phyloP scores from a whole-genome alignment of 1,140 invertebrate species.

The Lepeophtheirus salmonis region DNA sequence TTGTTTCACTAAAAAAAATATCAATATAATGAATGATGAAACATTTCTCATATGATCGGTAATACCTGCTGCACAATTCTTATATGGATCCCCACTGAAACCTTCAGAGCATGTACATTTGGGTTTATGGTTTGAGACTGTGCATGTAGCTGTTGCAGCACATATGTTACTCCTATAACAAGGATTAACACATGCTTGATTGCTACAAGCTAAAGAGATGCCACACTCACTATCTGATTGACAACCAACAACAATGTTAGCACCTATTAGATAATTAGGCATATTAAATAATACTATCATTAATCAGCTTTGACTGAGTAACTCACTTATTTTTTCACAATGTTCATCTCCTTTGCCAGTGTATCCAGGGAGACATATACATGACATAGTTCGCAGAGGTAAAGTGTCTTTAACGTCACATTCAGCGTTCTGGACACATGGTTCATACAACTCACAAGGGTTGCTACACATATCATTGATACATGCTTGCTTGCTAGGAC shows the following conservation, averaged over 20 bases:
- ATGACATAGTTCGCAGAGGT: constrained; percentile 66
- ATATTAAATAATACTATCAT: background rate
- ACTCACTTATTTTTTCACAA: background rate
- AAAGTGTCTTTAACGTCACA: constrained; percentile 52
- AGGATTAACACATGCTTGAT: constrained; percentile 53
- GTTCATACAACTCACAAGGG: constrained; percentile 22
- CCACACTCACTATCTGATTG: constrained; percentile 46
- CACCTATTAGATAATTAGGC: background rate
- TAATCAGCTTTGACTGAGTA: background rate
- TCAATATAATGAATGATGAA: background rate
- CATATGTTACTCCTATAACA: constrained; percentile 45
- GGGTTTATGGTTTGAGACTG: constrained; percentile 47
- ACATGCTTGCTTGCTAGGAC: constrained; percentile 25
- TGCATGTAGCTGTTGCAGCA: constrained; percentile 51
- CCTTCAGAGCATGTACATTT: constrained; percentile 54
- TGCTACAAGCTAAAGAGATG: constrained; percentile 45
- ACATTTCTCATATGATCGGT: constrained; percentile 24
- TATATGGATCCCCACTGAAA: constrained; percentile 46
- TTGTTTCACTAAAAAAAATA: constrained; percentile 21
- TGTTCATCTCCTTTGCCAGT: constrained; percentile 28
- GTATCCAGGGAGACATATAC: constrained; percentile 58
- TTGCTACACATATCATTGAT: constrained; percentile 33
- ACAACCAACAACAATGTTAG: constrained; percentile 36
- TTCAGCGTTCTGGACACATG: constrained; percentile 25
- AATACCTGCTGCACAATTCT: constrained; percentile 50